These are phyloP conservation scores for Chascanopsetta lugubris DNA, from an alignment of 2,113 vertebrate genomes.

Conservation along the genomic window DNA sequence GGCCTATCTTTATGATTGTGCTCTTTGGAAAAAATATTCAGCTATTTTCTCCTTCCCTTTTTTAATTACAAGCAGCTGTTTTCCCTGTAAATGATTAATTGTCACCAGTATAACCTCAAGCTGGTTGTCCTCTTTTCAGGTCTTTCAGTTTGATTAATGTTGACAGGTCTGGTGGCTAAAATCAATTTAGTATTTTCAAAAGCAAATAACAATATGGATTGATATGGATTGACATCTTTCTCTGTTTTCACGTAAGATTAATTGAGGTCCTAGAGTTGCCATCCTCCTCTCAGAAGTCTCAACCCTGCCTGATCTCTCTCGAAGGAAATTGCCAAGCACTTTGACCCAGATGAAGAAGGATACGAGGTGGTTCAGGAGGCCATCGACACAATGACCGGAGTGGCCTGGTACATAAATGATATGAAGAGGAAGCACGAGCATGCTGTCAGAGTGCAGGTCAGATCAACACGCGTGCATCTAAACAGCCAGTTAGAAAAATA, in stretches of 20 bases:
- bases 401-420: conserved; percentile 99
- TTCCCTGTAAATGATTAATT: background rate
- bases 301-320: background rate
- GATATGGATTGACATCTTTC: background rate
- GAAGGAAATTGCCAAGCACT: conserved; percentile 96
- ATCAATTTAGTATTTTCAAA: background rate
- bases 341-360: conserved; percentile 86
- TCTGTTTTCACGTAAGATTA: background rate
- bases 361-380: conserved; percentile 93
- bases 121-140: background rate
- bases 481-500: background rate
- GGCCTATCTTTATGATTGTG: background rate
- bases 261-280: background rate
- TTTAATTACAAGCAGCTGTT: too few species aligned
- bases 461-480: background rate
- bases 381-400: conserved; percentile 96
- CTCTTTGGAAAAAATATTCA: too few species aligned
- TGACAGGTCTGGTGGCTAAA: background rate
- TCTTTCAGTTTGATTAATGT: background rate
- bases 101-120: background rate
- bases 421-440: conserved; percentile 99
- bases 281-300: background rate
- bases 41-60: too few species aligned
- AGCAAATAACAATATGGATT: background rate
- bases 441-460: conserved; percentile 93